phyloP scores from a whole-genome alignment of 2,113 vertebrate species.

The Suncus etruscus region DNA sequence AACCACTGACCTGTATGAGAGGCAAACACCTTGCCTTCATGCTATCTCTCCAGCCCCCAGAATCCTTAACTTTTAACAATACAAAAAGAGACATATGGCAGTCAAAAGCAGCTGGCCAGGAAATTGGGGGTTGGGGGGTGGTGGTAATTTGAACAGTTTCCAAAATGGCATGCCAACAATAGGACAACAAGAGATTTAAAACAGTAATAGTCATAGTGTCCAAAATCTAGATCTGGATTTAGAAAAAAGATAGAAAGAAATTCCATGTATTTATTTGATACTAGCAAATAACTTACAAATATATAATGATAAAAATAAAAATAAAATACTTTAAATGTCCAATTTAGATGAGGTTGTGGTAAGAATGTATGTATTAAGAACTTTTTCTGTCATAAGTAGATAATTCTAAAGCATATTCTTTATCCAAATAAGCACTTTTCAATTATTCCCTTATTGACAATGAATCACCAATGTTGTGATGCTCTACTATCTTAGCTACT shows the following conservation, averaged over 20 bases:
- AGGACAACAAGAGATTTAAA: background rate
- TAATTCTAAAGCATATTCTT: slow-evolving; percentile 37
- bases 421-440: slow-evolving; percentile 55
- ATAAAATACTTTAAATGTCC: background rate
- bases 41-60: background rate
- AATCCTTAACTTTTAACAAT: slow-evolving; percentile 21
- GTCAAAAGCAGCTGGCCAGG: slow-evolving; percentile 28
- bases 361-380: background rate
- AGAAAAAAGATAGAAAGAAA: slow-evolving; percentile 59
- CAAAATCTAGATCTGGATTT: slow-evolving; percentile 27
- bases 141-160: slow-evolving; percentile 23
- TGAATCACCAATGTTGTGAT: slow-evolving; percentile 53
- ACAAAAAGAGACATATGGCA: slow-evolving; percentile 19
- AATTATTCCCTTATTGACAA: slow-evolving; percentile 55
- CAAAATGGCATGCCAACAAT: background rate
- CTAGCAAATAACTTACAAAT: slow-evolving; percentile 37
- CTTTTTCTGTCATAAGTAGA: slow-evolving; percentile 34
- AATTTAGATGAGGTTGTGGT: background rate
- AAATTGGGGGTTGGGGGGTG: background rate
- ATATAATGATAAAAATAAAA: slow-evolving; percentile 31
- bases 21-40: too few species aligned
- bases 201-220: background rate
- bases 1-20: too few species aligned
- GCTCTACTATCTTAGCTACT: slow-evolving; percentile 41
- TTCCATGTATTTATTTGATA: slow-evolving; percentile 15